phyloP scores from a whole-genome alignment of 2,113 vertebrate species.

The Trogon surrucura region DNA sequence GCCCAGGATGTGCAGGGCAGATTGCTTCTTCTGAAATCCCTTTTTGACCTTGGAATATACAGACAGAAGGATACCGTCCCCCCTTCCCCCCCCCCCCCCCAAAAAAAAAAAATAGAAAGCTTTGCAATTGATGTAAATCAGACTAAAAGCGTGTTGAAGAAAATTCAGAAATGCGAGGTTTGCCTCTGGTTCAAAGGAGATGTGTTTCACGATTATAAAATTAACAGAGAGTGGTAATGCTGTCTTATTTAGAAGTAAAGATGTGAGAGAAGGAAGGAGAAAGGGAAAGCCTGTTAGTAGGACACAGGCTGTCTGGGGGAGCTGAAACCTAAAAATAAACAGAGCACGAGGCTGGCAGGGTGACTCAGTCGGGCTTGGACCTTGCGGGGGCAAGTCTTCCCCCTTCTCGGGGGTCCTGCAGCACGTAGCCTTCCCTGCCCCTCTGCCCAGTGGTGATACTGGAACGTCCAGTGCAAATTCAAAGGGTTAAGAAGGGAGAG shows the following conservation, averaged over 20 bases:
- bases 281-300: neutral
- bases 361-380: accelerated
- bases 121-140: neutral
- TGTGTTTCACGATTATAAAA: neutral
- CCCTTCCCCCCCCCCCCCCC: too few species aligned
- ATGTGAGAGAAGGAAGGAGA: neutral
- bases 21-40: neutral
- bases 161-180: neutral
- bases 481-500: neutral
- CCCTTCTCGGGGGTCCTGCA: neutral
- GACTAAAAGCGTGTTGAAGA: neutral
- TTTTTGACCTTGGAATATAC: neutral
- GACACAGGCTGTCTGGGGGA: neutral
- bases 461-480: accelerated
- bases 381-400: neutral
- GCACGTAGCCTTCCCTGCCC: too few species aligned
- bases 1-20: neutral
- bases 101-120: neutral
- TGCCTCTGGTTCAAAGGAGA: neutral
- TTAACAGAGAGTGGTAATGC: neutral
- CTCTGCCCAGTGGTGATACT: accelerated
- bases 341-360: neutral
- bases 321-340: neutral
- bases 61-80: neutral
- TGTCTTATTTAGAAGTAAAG: neutral